These are phyloP conservation scores for Nerophis lumbriciformis DNA, from an alignment of 2,113 vertebrate genomes.

Conservation along the genomic window DNA sequence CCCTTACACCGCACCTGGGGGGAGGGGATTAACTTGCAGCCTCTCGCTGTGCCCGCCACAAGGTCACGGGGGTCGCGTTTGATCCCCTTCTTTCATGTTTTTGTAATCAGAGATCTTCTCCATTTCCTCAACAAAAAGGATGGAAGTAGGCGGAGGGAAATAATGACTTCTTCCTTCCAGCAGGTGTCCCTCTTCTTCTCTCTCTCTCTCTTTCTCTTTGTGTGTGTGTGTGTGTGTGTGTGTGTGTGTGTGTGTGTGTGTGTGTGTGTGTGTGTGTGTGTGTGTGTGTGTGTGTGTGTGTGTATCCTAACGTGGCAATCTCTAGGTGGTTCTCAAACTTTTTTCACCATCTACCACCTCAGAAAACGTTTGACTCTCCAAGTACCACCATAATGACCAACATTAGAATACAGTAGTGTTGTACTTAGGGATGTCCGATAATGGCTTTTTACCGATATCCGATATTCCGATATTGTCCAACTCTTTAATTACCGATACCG, in stretches of 20 bases:
- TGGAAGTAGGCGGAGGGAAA: conserved; percentile 22
- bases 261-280: not conserved
- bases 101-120: conserved; percentile 60
- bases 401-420: no score
- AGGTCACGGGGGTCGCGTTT: conserved; percentile 58
- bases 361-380: no score
- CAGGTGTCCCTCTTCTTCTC: conserved; percentile 8
- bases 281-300: not conserved
- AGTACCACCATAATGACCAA: no score
- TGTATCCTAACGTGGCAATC: no score
- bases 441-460: no score
- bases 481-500: no score
- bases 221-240: conserved; percentile 2
- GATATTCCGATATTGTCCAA: no score
- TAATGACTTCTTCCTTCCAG: not conserved
- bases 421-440: no score
- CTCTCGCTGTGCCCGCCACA: conserved; percentile 40
- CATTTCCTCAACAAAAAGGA: conserved; percentile 52
- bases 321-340: no score
- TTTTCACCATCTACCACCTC: no score
- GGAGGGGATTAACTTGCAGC: conserved; percentile 64
- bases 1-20: conserved; percentile 63
- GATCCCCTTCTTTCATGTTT: conserved; percentile 58
- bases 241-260: conserved; percentile 1
- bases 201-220: no score